These are phyloP conservation scores for Elegia similella DNA, from an alignment of 2,888 invertebrate species.

Conservation along the genomic window DNA sequence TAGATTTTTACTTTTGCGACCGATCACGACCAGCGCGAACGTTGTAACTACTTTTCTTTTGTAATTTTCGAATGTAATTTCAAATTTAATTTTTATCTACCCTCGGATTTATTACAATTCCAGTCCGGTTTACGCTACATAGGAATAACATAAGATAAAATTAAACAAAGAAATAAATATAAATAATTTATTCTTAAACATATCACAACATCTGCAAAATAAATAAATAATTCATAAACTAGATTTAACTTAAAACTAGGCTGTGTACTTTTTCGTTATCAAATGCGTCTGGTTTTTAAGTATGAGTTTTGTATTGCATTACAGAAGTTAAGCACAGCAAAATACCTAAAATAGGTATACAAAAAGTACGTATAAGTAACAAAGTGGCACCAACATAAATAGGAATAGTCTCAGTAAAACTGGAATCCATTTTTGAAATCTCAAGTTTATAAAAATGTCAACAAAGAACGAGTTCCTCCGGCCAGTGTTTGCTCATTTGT, in stretches of 20 bases:
- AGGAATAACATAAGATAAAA: conserved; percentile 9
- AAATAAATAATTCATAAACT: conserved; percentile 57
- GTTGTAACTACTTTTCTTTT: conserved; percentile 26
- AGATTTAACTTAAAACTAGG: conserved; percentile 57
- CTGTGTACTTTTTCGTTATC: conserved; percentile 80
- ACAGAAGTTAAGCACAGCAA: conserved; percentile 34
- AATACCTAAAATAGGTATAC: conserved; percentile 17
- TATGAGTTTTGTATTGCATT: conserved; percentile 17
- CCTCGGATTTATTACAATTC: background rate
- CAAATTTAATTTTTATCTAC: background rate
- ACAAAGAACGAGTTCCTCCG: conserved; percentile 21
- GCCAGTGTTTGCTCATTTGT: conserved; percentile 4
- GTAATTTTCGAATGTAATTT: conserved; percentile 1
- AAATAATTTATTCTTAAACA: conserved; percentile 67
- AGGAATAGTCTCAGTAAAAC: background rate
- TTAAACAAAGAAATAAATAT: conserved; percentile 37
- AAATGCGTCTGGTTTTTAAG: conserved; percentile 74
- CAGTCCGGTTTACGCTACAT: background rate
- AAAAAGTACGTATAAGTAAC: background rate
- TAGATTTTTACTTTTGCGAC: conserved; percentile 18
- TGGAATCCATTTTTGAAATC: conserved; percentile 11
- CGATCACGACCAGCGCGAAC: conserved; percentile 56
- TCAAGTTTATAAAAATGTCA: conserved; percentile 19
- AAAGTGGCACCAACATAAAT: background rate
- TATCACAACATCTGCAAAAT: conserved; percentile 58